A percentile compares a stretch with the other conserved stretches of the same genome.
phyloP scores from a whole-genome alignment of 2,113 vertebrate genomes.

The Etheostoma spectabile region DNA sequence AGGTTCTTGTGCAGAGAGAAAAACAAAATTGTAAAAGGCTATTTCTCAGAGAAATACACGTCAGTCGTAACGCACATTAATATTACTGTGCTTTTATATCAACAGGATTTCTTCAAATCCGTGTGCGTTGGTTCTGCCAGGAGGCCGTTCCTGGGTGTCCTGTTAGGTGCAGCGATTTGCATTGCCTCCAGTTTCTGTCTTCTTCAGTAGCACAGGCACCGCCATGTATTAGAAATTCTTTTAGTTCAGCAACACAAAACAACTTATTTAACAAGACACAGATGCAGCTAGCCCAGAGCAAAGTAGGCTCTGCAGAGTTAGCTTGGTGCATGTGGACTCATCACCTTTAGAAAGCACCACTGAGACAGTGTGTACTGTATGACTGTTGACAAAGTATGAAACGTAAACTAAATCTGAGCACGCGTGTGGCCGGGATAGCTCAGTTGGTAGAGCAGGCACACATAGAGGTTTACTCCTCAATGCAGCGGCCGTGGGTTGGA shows the following conservation, averaged over 20 bases:
- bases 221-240: background rate
- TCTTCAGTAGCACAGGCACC: constrained; percentile 2
- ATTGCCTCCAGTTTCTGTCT: constrained; percentile 44
- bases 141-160: constrained; percentile 40
- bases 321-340: background rate
- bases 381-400: too few relatives aligned
- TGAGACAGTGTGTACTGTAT: background rate
- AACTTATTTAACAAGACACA: constrained; percentile 16
- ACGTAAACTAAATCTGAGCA: too few relatives aligned
- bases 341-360: background rate
- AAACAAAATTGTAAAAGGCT: constrained; percentile 8
- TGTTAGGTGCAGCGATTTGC: constrained; percentile 43
- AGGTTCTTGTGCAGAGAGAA: background rate
- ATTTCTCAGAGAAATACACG: constrained; percentile 27
- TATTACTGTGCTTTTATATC: constrained; percentile 33
- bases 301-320: constrained; percentile 1
- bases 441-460: too few relatives aligned
- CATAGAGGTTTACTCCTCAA: too few relatives aligned
- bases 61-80: constrained; percentile 50
- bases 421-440: too few relatives aligned
- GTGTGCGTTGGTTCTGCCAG: constrained; percentile 17
- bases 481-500: too few relatives aligned
- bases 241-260: constrained; percentile 13
- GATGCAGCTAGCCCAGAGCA: constrained; percentile 2
- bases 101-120: constrained; percentile 28